Conservation (phyloP, 2,888 invertebrate species). For the Drosophila pseudotakahashii region DNA sequence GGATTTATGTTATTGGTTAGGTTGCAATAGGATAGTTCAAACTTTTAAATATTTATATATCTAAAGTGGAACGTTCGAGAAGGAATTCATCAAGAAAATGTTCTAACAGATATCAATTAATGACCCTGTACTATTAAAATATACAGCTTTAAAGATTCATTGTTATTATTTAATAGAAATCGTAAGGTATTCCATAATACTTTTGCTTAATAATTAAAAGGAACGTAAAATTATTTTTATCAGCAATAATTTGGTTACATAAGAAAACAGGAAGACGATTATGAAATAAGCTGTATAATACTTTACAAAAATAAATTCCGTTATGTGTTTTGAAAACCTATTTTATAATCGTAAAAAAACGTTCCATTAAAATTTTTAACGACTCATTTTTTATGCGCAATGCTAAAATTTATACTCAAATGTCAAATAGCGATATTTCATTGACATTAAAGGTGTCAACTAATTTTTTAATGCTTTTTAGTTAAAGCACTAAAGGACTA, state of each 20-base stretch:
- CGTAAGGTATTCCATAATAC: too few relatives aligned
- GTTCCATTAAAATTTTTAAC: neutral
- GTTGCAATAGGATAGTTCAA: too few relatives aligned
- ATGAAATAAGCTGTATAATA: too few relatives aligned
- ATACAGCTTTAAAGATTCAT: too few relatives aligned
- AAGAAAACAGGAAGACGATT: neutral
- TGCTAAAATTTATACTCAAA: neutral
- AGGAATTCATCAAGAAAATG: neutral
- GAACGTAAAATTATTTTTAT: neutral
- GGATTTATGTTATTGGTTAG: neutral
- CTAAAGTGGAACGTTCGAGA: neutral
- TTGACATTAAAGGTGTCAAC: neutral
- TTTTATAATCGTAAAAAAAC: neutral
- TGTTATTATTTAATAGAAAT: too few relatives aligned
- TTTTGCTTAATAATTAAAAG: neutral
- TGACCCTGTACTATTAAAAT: too few relatives aligned
- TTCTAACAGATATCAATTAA: neutral
- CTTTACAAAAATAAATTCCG: too few relatives aligned
- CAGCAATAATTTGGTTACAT: neutral
- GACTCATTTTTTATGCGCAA: neutral
- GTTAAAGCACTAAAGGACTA: neutral
- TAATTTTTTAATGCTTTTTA: neutral
- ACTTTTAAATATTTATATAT: slow-evolving; percentile 13
- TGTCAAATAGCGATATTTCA: neutral
- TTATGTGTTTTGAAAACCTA: neutral